These are phyloP conservation scores for Menidia beryllina DNA, from an alignment of 2,113 vertebrate species.

Conservation along the genomic window DNA sequence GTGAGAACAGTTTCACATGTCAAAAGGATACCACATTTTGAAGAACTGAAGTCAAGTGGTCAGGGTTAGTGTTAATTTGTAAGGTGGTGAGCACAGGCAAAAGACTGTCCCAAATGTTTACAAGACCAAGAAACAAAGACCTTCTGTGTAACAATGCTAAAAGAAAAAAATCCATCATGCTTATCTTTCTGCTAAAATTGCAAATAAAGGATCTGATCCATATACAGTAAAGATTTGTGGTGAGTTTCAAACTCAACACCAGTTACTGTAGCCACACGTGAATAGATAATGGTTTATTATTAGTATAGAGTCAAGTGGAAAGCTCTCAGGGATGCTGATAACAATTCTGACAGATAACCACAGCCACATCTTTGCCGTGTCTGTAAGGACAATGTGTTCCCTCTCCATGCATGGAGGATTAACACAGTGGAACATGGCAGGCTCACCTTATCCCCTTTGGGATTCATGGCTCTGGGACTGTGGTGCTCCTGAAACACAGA, in stretches of 20 bases:
- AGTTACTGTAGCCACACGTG: slow-evolving; percentile 7
- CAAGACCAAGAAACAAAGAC: neutral
- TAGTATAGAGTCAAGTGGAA: slow-evolving; percentile 72
- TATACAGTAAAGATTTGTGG: neutral
- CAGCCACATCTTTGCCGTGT: slow-evolving; percentile 51
- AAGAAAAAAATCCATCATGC: no score
- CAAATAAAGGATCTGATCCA: neutral
- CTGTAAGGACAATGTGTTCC: slow-evolving; percentile 60
- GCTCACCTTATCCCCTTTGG: slow-evolving; percentile 77
- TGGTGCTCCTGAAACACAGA: slow-evolving; percentile 54
- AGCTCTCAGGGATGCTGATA: slow-evolving; percentile 69
- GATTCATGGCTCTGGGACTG: slow-evolving; percentile 66
- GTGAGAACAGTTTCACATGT: neutral
- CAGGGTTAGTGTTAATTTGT: neutral
- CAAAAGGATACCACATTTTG: neutral
- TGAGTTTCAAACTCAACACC: slow-evolving; percentile 12
- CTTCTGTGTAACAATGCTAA: no score
- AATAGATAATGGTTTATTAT: slow-evolving; percentile 75
- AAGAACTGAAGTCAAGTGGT: neutral
- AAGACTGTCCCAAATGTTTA: neutral
- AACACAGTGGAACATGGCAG: slow-evolving; percentile 45
- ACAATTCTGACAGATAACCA: slow-evolving; percentile 54
- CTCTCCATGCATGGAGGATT: slow-evolving; percentile 55
- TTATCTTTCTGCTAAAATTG: no score
- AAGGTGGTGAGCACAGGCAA: no score